These are phyloP conservation scores for Bryconaethiops microstoma DNA, from an alignment of 2,797 vertebrate genomes.

Conservation along the genomic window DNA sequence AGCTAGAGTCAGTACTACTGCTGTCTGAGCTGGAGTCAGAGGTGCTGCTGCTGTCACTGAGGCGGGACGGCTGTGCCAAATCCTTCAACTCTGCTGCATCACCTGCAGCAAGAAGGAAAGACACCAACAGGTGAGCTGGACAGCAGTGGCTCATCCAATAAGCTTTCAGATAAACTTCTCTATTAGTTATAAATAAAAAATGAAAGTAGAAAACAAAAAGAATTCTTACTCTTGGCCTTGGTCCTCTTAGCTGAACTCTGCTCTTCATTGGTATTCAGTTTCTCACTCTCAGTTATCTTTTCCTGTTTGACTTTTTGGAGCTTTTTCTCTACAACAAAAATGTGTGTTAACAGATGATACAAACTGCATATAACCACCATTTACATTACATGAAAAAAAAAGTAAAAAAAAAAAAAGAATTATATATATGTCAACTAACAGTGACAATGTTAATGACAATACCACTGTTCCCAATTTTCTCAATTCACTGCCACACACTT, in stretches of 20 bases:
- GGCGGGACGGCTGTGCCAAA: slow-evolving; percentile 56
- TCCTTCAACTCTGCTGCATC: slow-evolving; percentile 50
- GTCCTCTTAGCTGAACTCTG: slow-evolving; percentile 67
- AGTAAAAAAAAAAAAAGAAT: too few relatives aligned
- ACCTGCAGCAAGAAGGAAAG: slow-evolving; percentile 61
- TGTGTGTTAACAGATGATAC: background rate
- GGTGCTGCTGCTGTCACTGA: slow-evolving; percentile 79
- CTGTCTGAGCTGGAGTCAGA: slow-evolving; percentile 66
- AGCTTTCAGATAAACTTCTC: background rate
- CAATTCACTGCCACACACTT: too few relatives aligned
- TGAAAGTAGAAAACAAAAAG: slow-evolving; percentile 4
- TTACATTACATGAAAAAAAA: too few relatives aligned
- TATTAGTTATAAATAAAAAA: background rate
- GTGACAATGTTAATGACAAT: too few relatives aligned
- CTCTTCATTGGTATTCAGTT: slow-evolving; percentile 68
- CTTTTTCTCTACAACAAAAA: slow-evolving; percentile 72
- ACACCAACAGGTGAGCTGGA: slow-evolving; percentile 5
- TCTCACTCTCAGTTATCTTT: slow-evolving; percentile 69
- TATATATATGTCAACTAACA: too few relatives aligned
- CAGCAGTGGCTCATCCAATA: background rate
- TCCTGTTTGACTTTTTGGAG: slow-evolving; percentile 68
- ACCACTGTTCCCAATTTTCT: too few relatives aligned
- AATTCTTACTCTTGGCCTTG: slow-evolving; percentile 72
- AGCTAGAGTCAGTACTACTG: slow-evolving; percentile 72
- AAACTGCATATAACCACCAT: background rate